Percentiles rank a stretch among this genome's conserved stretches.
Evolutionary conservation across 2,888 invertebrate genomes (phyloP).

Genomic region (Nomada fucata): DNA sequence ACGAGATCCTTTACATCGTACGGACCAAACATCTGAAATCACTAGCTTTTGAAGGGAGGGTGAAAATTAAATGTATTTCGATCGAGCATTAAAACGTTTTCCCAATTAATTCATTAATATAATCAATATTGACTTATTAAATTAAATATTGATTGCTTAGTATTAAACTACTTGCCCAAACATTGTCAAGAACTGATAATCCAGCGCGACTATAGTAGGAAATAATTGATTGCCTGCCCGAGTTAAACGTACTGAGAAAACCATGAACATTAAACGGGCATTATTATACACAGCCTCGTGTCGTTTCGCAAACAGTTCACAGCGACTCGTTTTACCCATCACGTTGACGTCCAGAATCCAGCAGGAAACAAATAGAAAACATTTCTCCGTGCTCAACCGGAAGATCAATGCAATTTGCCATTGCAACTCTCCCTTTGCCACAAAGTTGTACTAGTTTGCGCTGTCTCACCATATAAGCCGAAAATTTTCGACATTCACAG

Average conservation of each 20-base stretch:
- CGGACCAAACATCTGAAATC: too few species aligned
- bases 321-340: conserved; percentile 3
- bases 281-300: background rate
- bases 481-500: background rate
- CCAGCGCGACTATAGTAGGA: too few species aligned
- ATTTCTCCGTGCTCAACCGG: background rate
- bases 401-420: conserved; percentile 36
- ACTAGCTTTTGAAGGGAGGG: too few species aligned
- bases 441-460: background rate
- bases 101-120: too few species aligned
- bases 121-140: too few species aligned
- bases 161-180: too few species aligned
- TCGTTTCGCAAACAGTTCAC: background rate
- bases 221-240: too few species aligned
- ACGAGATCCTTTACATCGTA: too few species aligned
- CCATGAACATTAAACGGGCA: background rate
- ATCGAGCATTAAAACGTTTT: too few species aligned
- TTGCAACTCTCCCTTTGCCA: conserved; percentile 37
- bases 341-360: conserved; percentile 10
- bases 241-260: background rate
- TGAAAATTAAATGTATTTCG: too few species aligned
- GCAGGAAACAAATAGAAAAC: conserved; percentile 21
- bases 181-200: too few species aligned
- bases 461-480: conserved; percentile 2
- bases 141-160: too few species aligned